Evolutionary conservation across 2,797 vertebrate genomes (phyloP).

Genomic region (Anolis apletophallus): DNA sequence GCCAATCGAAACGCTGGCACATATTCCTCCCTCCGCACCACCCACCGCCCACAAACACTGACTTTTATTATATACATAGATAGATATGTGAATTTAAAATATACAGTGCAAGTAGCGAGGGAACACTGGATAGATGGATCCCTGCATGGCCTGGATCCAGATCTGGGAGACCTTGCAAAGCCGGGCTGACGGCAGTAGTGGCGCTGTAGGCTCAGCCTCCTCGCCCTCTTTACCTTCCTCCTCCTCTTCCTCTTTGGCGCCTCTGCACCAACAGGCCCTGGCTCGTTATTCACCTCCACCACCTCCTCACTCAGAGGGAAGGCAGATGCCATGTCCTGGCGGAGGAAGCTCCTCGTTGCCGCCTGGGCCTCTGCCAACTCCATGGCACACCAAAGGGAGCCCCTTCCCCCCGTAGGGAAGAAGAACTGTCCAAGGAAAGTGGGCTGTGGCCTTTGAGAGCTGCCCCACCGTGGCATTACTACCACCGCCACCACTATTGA

Average conservation of each 20-base stretch:
- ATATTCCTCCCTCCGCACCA: too few relatives aligned
- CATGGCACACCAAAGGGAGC: conserved; percentile 1
- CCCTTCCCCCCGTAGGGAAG: conserved; percentile 65
- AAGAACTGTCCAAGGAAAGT: conserved; percentile 38
- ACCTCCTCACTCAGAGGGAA: not conserved
- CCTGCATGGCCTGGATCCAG: conserved; percentile 98
- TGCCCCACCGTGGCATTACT: conserved; percentile 64
- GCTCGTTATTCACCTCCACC: conserved; percentile 53
- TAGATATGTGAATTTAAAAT: too few relatives aligned
- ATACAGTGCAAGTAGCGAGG: too few relatives aligned
- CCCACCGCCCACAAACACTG: too few relatives aligned
- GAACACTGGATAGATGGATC: conserved; percentile 89
- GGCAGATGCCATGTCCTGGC: too few relatives aligned
- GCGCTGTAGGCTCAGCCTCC: conserved; percentile 70
- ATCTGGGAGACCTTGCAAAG: conserved; percentile 98
- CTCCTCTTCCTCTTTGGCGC: too few relatives aligned
- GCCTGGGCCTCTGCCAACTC: not conserved
- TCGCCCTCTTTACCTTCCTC: conserved; percentile 63
- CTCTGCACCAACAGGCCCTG: not conserved
- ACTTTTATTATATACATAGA: too few relatives aligned
- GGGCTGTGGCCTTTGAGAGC: conserved; percentile 44
- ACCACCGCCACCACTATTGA: too few relatives aligned
- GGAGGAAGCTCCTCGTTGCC: conserved; percentile 49
- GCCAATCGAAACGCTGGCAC: too few relatives aligned
- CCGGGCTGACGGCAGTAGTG: conserved; percentile 74